phyloP scores from a whole-genome alignment of 2,113 vertebrate species.

The Morone chrysops region DNA sequence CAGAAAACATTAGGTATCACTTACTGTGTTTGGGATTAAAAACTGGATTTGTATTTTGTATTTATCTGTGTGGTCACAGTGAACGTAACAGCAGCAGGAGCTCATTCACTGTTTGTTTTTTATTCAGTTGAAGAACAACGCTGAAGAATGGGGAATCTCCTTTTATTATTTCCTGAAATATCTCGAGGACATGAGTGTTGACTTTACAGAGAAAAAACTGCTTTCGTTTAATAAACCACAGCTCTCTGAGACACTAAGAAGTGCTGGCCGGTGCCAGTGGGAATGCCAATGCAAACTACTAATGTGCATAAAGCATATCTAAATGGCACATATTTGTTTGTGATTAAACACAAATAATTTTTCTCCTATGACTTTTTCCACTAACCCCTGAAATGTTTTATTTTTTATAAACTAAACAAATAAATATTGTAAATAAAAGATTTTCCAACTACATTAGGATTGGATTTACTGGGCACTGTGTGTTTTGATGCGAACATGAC shows the following conservation, averaged over 20 bases:
- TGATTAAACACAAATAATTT: constrained; percentile 32
- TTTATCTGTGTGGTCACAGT: constrained; percentile 36
- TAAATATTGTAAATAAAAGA: constrained; percentile 7
- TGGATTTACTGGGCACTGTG: constrained; percentile 4
- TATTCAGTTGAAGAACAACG: constrained; percentile 36
- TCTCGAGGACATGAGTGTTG: constrained; percentile 48
- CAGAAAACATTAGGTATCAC: not conserved
- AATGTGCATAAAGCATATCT: constrained; percentile 34
- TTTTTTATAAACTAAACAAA: constrained; percentile 26
- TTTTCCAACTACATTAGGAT: not conserved
- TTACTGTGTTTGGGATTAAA: not conserved
- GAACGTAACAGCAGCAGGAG: constrained; percentile 26
- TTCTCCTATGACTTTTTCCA: constrained; percentile 34
- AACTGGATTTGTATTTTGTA: constrained; percentile 19
- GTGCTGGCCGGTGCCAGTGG: constrained; percentile 28
- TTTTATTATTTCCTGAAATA: constrained; percentile 69
- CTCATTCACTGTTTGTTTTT: constrained; percentile 42
- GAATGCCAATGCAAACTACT: constrained; percentile 37
- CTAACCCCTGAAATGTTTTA: not conserved
- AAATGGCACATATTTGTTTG: constrained; percentile 17
- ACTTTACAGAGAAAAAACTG: constrained; percentile 56
- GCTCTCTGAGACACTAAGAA: constrained; percentile 36
- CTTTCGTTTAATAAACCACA: constrained; percentile 46
- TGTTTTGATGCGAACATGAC: constrained; percentile 3
- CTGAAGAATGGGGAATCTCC: not conserved